Percentiles rank a stretch among this genome's conserved stretches.
Evolutionary conservation across 2,113 vertebrate species (phyloP).

Genomic region (Myrmecophaga tridactyla): DNA sequence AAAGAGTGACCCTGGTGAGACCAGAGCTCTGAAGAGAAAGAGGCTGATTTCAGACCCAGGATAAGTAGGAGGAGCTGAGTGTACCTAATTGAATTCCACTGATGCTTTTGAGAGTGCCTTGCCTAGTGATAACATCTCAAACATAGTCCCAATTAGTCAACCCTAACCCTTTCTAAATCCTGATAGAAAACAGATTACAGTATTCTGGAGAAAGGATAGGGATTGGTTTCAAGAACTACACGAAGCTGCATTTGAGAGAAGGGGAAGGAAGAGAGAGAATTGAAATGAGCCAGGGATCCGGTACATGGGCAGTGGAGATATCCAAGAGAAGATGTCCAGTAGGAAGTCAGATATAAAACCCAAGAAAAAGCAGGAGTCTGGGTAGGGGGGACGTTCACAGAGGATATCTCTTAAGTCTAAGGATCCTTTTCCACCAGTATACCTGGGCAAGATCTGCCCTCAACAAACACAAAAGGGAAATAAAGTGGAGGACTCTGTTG

Average conservation of each 20-base stretch:
- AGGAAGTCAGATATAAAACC: not conserved
- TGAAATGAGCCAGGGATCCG: accelerated
- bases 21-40: not conserved
- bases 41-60: not conserved
- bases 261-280: not conserved
- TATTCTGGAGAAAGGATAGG: not conserved
- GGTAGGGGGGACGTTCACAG: not conserved
- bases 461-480: not conserved
- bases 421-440: no score
- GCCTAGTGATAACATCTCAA: not conserved
- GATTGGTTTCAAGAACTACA: not conserved
- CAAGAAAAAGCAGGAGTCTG: not conserved
- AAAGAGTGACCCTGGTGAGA: slow-evolving; percentile 67
- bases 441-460: not conserved
- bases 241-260: not conserved
- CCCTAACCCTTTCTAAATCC: not conserved
- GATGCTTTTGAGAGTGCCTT: not conserved
- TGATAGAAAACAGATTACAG: not conserved
- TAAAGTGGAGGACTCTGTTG: not conserved
- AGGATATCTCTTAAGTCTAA: not conserved
- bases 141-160: not conserved
- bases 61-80: not conserved
- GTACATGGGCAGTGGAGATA: accelerated
- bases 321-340: no score
- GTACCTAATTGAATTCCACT: not conserved